phyloP scores from a whole-genome alignment of 2,113 vertebrate species.

The Amblyopsis rosae region DNA sequence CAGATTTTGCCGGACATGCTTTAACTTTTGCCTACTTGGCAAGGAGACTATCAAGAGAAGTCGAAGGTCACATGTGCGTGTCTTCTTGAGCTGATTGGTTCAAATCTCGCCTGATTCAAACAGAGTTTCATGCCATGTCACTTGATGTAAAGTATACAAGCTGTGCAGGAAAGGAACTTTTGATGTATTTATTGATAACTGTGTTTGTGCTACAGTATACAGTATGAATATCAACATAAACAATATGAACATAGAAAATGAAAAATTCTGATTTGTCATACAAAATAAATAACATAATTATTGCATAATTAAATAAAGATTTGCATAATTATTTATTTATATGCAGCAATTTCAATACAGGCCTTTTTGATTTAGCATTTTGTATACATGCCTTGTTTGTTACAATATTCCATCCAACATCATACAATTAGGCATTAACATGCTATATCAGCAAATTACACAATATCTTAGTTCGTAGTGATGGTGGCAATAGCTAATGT shows the following conservation, averaged over 20 bases:
- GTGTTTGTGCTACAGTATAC: conserved; percentile 24
- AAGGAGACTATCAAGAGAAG: conserved; percentile 46
- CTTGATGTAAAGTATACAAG: neutral
- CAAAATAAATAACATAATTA: neutral
- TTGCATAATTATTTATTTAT: neutral
- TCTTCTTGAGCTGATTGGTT: conserved; percentile 54
- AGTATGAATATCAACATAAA: conserved; percentile 32
- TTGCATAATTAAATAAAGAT: neutral
- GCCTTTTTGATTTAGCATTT: neutral
- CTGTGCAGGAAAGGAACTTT: conserved; percentile 4
- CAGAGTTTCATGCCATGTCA: conserved; percentile 72
- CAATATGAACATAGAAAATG: conserved; percentile 14
- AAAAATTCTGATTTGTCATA: neutral
- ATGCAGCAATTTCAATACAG: neutral
- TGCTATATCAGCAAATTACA: neutral
- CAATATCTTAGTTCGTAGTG: conserved; percentile 3
- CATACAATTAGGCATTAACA: neutral
- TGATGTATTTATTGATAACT: conserved; percentile 48
- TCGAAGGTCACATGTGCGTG: conserved; percentile 74
- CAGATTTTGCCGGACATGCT: neutral
- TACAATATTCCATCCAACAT: conserved; percentile 43
- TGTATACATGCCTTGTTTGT: neutral
- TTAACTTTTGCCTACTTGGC: conserved; percentile 58
- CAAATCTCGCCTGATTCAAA: conserved; percentile 67
- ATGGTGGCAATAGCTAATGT: neutral